A percentile compares a stretch with the other conserved stretches of the same genome.
phyloP scores from a whole-genome alignment of 2,797 vertebrate genomes.

The Margarornis squamiger region DNA sequence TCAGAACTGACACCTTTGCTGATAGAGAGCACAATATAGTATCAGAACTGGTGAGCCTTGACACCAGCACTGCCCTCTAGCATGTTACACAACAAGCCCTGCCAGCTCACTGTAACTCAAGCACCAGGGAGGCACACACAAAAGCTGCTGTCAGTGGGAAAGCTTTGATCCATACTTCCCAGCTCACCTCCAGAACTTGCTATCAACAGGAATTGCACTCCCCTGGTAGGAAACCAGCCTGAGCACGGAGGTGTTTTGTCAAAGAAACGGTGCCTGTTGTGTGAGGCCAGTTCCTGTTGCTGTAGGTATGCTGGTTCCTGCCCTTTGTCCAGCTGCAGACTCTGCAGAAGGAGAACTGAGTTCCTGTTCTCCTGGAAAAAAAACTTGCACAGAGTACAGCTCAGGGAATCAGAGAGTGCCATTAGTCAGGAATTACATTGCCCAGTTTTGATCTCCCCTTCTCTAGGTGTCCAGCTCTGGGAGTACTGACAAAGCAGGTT shows the following conservation, averaged over 20 bases:
- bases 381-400: background rate
- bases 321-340: background rate
- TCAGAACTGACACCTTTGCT: background rate
- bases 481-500: background rate
- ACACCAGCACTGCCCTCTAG: accelerated
- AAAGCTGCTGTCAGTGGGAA: background rate
- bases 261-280: background rate
- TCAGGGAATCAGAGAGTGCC: background rate
- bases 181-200: background rate
- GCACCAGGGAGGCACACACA: accelerated
- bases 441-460: background rate
- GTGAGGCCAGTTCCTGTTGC: background rate
- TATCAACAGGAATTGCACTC: background rate
- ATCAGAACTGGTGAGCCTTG: accelerated
- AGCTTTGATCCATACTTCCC: background rate
- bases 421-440: background rate
- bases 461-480: background rate
- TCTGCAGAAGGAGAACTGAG: background rate
- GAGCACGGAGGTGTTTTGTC: background rate
- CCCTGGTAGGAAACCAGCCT: background rate
- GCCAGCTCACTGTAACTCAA: accelerated
- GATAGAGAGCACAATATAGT: accelerated
- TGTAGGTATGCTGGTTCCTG: background rate
- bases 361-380: background rate
- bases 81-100: accelerated